These are phyloP conservation scores for Trissolcus brochymenae DNA, from an alignment of 2,888 invertebrate genomes.

Conservation along the genomic window DNA sequence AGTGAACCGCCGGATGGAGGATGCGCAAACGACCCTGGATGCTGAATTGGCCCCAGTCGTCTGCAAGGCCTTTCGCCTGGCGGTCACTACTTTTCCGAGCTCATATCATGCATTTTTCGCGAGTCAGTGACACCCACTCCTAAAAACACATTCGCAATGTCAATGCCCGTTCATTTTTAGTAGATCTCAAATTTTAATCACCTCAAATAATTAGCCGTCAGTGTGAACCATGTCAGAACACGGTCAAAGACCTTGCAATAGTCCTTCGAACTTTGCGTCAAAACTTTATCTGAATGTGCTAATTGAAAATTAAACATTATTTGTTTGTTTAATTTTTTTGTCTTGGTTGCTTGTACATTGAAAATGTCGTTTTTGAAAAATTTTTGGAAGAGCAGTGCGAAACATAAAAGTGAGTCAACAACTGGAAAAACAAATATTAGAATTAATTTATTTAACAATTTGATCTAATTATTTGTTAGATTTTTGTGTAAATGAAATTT, in stretches of 20 bases:
- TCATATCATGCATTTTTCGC: slow-evolving; percentile 10
- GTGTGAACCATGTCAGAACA: slow-evolving; percentile 25
- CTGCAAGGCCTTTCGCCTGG: slow-evolving; percentile 26
- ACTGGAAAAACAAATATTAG: too few species aligned
- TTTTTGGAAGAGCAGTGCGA: slow-evolving; percentile 82
- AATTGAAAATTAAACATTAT: too few species aligned
- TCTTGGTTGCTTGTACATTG: background rate
- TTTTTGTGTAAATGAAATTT: background rate
- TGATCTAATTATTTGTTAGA: too few species aligned
- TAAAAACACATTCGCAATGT: slow-evolving; percentile 1
- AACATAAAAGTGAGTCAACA: slow-evolving; percentile 83
- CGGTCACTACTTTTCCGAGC: slow-evolving; percentile 28
- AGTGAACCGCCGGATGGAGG: slow-evolving; percentile 33
- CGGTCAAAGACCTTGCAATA: slow-evolving; percentile 44
- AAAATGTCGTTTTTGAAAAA: slow-evolving; percentile 80
- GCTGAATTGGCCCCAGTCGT: slow-evolving; percentile 34
- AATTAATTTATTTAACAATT: too few species aligned
- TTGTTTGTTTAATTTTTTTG: background rate
- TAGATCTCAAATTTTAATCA: too few species aligned
- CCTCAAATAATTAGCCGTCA: background rate
- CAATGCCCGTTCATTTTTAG: too few species aligned
- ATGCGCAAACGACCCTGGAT: slow-evolving; percentile 55
- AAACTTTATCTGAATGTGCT: background rate
- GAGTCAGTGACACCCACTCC: slow-evolving; percentile 6
- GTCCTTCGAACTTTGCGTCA: slow-evolving; percentile 36